phyloP scores from a whole-genome alignment of 2,113 vertebrate species.

The Nematolebias whitei region DNA sequence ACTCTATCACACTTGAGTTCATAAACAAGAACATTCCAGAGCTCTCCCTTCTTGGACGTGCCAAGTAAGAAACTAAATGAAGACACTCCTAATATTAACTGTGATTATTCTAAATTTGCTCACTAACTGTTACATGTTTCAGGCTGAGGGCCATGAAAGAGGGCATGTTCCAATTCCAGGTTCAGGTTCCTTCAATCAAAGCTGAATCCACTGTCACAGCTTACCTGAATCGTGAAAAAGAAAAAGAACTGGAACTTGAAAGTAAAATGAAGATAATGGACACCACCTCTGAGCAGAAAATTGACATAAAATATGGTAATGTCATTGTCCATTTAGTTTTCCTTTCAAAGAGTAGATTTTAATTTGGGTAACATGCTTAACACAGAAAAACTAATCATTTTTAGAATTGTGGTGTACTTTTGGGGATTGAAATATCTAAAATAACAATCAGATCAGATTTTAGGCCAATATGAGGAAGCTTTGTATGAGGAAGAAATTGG shows the following conservation, averaged over 20 bases:
- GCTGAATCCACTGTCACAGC: constrained; percentile 81
- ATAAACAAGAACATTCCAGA: constrained; percentile 86
- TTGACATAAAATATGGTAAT: constrained; percentile 85
- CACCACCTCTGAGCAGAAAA: constrained; percentile 79
- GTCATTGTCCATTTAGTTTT: background rate
- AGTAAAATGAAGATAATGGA: constrained; percentile 79
- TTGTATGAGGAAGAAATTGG: no score
- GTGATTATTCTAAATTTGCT: background rate
- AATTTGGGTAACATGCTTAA: background rate
- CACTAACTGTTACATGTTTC: constrained; percentile 28
- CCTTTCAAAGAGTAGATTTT: background rate
- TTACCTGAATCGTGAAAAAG: constrained; percentile 69
- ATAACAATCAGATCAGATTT: no score
- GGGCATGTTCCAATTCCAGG: constrained; percentile 78
- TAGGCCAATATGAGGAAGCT: no score
- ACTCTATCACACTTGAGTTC: constrained; percentile 84
- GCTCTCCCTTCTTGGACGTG: constrained; percentile 81
- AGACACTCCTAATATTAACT: background rate
- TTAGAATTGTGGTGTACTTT: background rate
- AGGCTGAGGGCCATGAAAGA: constrained; percentile 81
- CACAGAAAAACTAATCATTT: background rate
- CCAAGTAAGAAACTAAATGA: constrained; percentile 82
- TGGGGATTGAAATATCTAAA: background rate
- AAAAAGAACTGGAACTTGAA: constrained; percentile 80
- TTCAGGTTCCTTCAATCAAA: constrained; percentile 83